Percentiles rank a stretch among this genome's conserved stretches.
These are phyloP conservation scores for Cynopterus sphinx DNA, from an alignment of 2,797 vertebrate species.

Conservation along the genomic window DNA sequence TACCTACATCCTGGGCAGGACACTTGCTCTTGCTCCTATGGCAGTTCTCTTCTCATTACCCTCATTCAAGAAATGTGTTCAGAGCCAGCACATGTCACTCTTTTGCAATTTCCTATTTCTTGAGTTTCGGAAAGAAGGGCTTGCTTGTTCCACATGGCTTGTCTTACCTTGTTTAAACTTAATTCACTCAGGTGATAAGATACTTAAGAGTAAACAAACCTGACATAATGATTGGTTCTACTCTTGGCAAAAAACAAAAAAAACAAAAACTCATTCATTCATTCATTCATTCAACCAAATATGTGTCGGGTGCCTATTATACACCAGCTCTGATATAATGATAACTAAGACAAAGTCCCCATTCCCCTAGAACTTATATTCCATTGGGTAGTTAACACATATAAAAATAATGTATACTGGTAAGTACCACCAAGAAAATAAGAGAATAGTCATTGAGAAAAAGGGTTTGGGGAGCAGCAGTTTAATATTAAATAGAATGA, in stretches of 20 bases:
- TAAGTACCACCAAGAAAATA: background rate
- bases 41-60: background rate
- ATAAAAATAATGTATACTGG: background rate
- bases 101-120: background rate
- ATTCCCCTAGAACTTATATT: background rate
- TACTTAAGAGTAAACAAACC: background rate
- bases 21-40: background rate
- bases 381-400: background rate
- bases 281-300: background rate
- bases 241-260: background rate
- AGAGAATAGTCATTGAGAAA: background rate
- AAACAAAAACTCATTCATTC: background rate
- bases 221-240: background rate
- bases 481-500: background rate
- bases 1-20: background rate
- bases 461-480: background rate
- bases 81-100: background rate
- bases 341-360: background rate
- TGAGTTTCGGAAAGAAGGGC: background rate
- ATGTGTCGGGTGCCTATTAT: background rate
- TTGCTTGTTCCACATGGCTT: background rate
- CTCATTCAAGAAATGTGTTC: background rate
- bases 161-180: background rate
- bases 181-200: conserved; percentile 5
- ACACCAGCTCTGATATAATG: background rate